Percentiles rank a stretch among this genome's conserved stretches.
Evolutionary conservation across 1,140 invertebrate genomes (phyloP).

Genomic region (Penaeus indicus): DNA sequence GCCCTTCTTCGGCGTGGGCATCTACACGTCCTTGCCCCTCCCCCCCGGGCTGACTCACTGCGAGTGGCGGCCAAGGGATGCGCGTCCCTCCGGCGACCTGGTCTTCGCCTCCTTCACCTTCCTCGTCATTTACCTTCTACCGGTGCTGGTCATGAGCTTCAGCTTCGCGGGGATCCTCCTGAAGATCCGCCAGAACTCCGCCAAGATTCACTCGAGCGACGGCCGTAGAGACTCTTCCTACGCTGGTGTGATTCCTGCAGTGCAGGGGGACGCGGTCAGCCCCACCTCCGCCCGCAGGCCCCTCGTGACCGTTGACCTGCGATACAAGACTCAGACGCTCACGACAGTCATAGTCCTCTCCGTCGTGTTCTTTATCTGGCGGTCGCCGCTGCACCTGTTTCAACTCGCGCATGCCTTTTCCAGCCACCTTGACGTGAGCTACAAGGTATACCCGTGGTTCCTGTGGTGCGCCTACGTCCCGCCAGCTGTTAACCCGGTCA

Average conservation of each 20-base stretch:
- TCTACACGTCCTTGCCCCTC: background rate
- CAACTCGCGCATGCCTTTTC: constrained; percentile 10
- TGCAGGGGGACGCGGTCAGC: background rate
- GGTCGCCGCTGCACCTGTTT: constrained; percentile 15
- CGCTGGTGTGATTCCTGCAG: background rate
- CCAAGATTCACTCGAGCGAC: constrained; percentile 20
- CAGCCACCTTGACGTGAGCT: background rate
- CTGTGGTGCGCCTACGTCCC: constrained; percentile 37
- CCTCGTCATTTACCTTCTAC: background rate
- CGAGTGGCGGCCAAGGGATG: background rate
- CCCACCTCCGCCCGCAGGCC: background rate
- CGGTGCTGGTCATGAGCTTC: background rate
- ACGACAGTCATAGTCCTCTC: constrained; percentile 20
- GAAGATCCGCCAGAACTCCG: background rate
- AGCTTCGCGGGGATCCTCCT: constrained; percentile 24
- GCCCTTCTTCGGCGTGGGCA: constrained; percentile 22
- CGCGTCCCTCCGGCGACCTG: background rate
- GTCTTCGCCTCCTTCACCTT: constrained; percentile 1
- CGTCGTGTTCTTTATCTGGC: constrained; percentile 16
- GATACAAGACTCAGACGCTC: constrained; percentile 36
- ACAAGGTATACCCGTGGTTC: constrained; percentile 20
- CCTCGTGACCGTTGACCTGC: constrained; percentile 15
- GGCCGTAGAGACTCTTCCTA: background rate
- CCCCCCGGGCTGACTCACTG: constrained; percentile 40
- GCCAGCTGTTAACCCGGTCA: constrained; percentile 32